Evolutionary conservation across 2,797 vertebrate species (phyloP).

Genomic region (Sebastes iracundus): DNA sequence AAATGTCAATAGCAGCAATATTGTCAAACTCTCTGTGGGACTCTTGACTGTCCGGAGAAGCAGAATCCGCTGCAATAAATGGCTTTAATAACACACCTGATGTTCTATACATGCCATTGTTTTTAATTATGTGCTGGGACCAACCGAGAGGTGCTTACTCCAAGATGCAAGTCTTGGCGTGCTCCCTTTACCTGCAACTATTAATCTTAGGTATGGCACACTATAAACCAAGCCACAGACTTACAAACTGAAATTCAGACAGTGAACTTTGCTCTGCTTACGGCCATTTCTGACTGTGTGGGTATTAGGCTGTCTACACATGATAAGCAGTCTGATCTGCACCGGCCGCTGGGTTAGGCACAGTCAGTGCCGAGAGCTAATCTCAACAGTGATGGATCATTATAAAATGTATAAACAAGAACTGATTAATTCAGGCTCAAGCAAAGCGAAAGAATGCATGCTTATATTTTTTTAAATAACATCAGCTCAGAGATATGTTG

Average conservation of each 20-base stretch:
- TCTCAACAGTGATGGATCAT: not conserved
- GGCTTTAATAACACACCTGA: conserved; percentile 71
- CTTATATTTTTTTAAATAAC: not conserved
- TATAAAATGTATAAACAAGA: not conserved
- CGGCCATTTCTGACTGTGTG: conserved; percentile 10
- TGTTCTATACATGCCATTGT: conserved; percentile 59
- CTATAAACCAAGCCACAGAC: conserved; percentile 17
- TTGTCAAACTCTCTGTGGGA: conserved; percentile 50
- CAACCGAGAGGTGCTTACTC: conserved; percentile 41
- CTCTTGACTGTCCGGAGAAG: conserved; percentile 40
- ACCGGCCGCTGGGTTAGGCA: not conserved
- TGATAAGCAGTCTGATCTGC: conserved; percentile 21
- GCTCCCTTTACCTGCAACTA: conserved; percentile 46
- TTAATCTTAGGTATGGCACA: conserved; percentile 43
- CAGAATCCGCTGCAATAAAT: conserved; percentile 56
- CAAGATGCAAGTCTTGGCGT: conserved; percentile 39
- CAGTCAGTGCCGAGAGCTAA: not conserved
- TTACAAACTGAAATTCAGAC: conserved; percentile 18
- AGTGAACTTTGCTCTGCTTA: conserved; percentile 8
- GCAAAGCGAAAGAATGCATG: not conserved
- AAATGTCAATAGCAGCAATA: conserved; percentile 6
- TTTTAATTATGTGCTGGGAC: conserved; percentile 65
- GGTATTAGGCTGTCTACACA: conserved; percentile 9
- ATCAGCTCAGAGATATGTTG: not conserved
- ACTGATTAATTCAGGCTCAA: not conserved